These are phyloP conservation scores for Crocodylus rhombifer DNA, from an alignment of 2,797 vertebrate species.

Conservation along the genomic window DNA sequence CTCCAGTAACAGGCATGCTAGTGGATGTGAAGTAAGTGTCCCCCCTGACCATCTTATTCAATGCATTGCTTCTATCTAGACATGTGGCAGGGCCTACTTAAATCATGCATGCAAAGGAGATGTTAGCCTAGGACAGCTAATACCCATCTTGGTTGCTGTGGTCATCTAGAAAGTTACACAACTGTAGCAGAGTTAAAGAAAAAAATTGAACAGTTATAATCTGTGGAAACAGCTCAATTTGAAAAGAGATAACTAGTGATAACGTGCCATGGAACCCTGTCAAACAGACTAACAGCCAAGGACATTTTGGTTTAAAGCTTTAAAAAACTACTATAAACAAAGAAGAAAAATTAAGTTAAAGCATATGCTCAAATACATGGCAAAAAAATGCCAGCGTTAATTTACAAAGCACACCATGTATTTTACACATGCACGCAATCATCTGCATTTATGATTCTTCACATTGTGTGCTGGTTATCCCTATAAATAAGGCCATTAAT, in stretches of 20 bases:
- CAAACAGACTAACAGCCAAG: constrained; percentile 7
- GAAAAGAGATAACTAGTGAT: background rate
- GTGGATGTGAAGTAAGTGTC: background rate
- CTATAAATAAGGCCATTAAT: background rate
- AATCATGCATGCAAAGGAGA: rapidly evolving
- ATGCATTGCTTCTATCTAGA: background rate
- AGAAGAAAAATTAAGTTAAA: constrained; percentile 3
- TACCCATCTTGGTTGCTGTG: background rate
- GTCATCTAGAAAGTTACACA: background rate
- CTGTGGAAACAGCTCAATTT: background rate
- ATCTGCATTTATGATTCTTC: background rate
- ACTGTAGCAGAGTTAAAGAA: background rate
- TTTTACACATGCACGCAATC: background rate
- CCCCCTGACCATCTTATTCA: background rate
- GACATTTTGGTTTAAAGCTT: background rate
- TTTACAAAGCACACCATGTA: background rate
- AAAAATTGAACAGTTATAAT: background rate
- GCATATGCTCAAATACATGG: background rate
- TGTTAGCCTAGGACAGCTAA: background rate
- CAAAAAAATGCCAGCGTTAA: background rate
- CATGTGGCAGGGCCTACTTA: background rate
- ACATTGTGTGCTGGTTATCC: background rate
- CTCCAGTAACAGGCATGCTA: background rate
- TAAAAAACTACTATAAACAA: background rate
- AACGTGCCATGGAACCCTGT: background rate